Evolutionary conservation across 2,797 vertebrate species (phyloP), one percentile per base, ranked within the genome.

Genomic region (Malacoraja senta): DNA sequence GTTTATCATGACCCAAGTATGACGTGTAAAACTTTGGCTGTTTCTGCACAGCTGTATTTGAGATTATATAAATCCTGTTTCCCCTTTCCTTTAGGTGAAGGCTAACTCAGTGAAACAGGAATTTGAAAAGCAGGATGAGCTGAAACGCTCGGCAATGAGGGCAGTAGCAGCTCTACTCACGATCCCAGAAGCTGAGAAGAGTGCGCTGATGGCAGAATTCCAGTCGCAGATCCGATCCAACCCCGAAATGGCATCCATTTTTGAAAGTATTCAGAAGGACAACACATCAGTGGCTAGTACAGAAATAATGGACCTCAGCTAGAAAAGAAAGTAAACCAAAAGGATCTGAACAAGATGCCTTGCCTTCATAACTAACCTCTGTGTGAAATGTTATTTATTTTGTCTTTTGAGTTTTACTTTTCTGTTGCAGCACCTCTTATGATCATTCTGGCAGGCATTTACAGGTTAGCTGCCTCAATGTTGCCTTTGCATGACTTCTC

Each of bases 61-160:
- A 3, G 32, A n/a, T 17, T 19, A 1, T n/a, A 63, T 17, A 32
- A 81, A 0, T 19, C 35, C 9, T 63, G 9, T 61, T 88, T 93
- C 93, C 94, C 90, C 21, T 21, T 93, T 93, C 93, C 79, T 93
- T 72, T 94, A 99, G 98, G 98, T 99, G 91, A 99, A 99, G 94
- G 98, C 98, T 0, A 98, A 98, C 0, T 99, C 98, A 0, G 98
- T 99, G 94, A 99, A 99, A 94, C 98, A 99, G 94, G 98, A 99
- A 96, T 99, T 99, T 94, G 98, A 99, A 95, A 99, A 99, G 95
- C 98, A 99, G 95, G 98, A 99, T 0, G 98, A 99, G 94, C 95
- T 99, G 94, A 97, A 98, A 93, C 98, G 98, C 8, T 99, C 98
- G 0, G 98, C 98, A 0, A 98, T 99, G 98, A 97, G 98, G 3